Conservation (phyloP, 2,113 vertebrate genomes). For the Tamias sibiricus region DNA sequence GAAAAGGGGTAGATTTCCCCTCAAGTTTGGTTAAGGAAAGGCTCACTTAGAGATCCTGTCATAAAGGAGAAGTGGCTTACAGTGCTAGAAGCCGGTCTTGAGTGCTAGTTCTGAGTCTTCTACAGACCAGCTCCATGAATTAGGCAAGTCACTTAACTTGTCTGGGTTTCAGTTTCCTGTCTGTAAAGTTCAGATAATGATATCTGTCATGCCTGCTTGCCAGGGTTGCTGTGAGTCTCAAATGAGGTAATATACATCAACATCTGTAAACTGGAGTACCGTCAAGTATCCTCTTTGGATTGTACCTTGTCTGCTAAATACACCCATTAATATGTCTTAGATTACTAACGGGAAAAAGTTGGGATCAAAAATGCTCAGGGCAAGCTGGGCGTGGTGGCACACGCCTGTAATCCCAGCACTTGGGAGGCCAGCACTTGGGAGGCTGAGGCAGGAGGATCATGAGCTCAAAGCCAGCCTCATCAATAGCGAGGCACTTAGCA, state of each 20-base stretch:
- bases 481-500: too few relatives aligned
- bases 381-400: too few relatives aligned
- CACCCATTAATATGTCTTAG: fast-evolving
- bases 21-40: neutral
- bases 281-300: neutral
- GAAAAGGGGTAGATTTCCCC: neutral
- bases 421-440: too few relatives aligned
- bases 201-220: neutral
- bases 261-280: neutral
- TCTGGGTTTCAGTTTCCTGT: slow-evolving; percentile 32
- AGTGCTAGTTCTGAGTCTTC: neutral
- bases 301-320: neutral
- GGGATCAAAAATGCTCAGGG: too few relatives aligned
- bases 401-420: too few relatives aligned
- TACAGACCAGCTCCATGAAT: neutral
- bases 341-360: neutral
- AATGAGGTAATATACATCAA: neutral
- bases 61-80: neutral
- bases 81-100: neutral
- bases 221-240: neutral
- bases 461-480: too few relatives aligned
- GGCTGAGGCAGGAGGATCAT: too few relatives aligned
- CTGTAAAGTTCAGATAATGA: neutral
- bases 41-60: neutral
- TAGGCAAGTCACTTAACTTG: neutral